Conservation (phyloP, 2,113 vertebrate genomes). For the Poeciliopsis turrubarensis region DNA sequence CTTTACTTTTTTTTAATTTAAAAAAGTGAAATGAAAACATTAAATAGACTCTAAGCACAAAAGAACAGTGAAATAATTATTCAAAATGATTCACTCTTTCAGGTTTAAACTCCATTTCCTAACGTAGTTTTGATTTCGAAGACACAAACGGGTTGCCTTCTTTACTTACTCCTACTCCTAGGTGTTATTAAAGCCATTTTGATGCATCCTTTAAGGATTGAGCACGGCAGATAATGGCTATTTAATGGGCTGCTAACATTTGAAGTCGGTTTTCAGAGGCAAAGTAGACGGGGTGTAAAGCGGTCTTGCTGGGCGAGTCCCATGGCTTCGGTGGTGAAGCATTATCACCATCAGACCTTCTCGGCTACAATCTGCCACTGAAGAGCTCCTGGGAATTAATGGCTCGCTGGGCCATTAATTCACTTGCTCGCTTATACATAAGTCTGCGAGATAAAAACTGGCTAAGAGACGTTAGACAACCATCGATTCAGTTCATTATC, state of each 20-base stretch:
- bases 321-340: slow-evolving; percentile 1
- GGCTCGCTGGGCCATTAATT: slow-evolving; percentile 31
- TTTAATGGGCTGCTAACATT: slow-evolving; percentile 1
- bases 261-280: neutral
- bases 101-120: too few relatives aligned
- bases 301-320: neutral
- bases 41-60: neutral
- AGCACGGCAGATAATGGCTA: neutral
- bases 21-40: neutral
- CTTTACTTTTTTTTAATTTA: too few relatives aligned
- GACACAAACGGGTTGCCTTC: neutral
- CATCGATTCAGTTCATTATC: slow-evolving; percentile 1
- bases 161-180: neutral
- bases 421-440: neutral
- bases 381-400: slow-evolving; percentile 34
- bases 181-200: neutral
- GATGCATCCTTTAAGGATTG: neutral
- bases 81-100: too few relatives aligned
- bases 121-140: neutral
- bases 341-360: slow-evolving; percentile 28
- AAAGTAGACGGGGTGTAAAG: slow-evolving; percentile 4
- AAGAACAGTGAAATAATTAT: too few relatives aligned
- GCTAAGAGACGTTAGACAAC: slow-evolving; percentile 6
- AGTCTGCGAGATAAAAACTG: slow-evolving; percentile 19
- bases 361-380: slow-evolving; percentile 15